Base-by-base conservation (phyloP, 1,140 invertebrate species). In the Heliconius hermathena region DNA sequence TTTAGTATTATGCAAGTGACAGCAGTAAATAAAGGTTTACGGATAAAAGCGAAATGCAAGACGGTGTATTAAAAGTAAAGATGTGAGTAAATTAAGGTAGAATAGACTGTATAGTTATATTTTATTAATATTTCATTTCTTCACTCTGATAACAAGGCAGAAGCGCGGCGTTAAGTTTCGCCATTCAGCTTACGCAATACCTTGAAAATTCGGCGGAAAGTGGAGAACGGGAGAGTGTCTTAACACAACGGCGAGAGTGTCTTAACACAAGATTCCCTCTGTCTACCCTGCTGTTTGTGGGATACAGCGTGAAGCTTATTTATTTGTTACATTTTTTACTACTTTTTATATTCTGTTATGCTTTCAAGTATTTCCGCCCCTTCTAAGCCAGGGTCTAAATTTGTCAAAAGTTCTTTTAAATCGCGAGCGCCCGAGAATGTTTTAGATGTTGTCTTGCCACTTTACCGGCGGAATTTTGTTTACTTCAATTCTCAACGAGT, bases 1-100 rank as follows among this genome's bases (percentile, higher is more conserved):
- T 57, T 57, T 57, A 57, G 54, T 57, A 57, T 22, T 57, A 22
- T 57, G n/a, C 54, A 57, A 57, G n/a, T 57, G 54, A 57, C 54
- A 57, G 54, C 1, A 20, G 49, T 52, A 52, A 57, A 57, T 57
- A 57, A 57, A 57, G n/a, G n/a, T 22, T 57, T 20, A 52, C 18
- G 49, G 49, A 18, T 20, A 20, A 52, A 54, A 20, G 54, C 0
- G 20, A 11, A 57, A 57, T 57, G 54, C 54, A 57, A n/a, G 20
- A 57, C 8, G n/a, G 1, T 11, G 20, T 57, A 3, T 22, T 22
- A n/a, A 57, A 57, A 22, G 54, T 57, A 57, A 57, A 22, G 1
- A 20, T 57, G 20, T 57, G 54, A 22, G 49, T 16, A 57, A 6
- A 57, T 22, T 8, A 3, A 60, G 9, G 6, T 13, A 41, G 41